Base-by-base conservation (phyloP, 2,797 vertebrate species). In the Bradypus variegatus region DNA sequence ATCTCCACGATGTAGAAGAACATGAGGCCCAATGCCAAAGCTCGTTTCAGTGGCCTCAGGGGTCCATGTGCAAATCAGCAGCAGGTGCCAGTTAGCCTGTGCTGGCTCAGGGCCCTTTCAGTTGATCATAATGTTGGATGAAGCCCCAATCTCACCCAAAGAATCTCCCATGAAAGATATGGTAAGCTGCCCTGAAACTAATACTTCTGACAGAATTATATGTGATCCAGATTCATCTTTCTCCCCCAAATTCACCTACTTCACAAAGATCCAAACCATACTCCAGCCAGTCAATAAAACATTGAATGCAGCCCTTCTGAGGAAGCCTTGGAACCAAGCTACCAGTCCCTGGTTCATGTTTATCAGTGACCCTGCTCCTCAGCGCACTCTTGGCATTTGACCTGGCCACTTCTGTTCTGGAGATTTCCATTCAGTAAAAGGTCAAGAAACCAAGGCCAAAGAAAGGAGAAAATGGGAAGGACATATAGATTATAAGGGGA, bases 401-500 rank as follows among this genome's bases (percentile, higher is more conserved):
- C 31, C 33, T 97, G 0, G 1, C 82, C 12, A 41, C 3, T 83
- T 96, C 95, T 82, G 50, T 96, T 91, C 95, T 95, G 29, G 97
- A 97, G 88, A 91, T 96, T 80, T 96, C 96, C 81, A 96, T 96
- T 92, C 80, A 96, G 6, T 93, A 89, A 50, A 97, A 97, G 53
- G 69, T 82, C 16, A 97, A 97, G 92, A 84, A 96, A 77, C 89
- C 94, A 95, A 94, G 65, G 87, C 82, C 90, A 38, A 98, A 75
- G 98, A 97, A 50, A 97, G 97, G 41, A 96, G 95, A 60, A 97
- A 95, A 91, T 97, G 98, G 98, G 98, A 98, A 94, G 96, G 96
- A 5, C 96, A 94, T 9, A 96, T 90, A 3, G 98, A 98, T 96
- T 98, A 98, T 75, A 90, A 97, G 95, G 98, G 98, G 69, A 97